These are phyloP conservation scores for Luffia ferchaultella DNA, from an alignment of 2,888 invertebrate species.

Conservation along the genomic window DNA sequence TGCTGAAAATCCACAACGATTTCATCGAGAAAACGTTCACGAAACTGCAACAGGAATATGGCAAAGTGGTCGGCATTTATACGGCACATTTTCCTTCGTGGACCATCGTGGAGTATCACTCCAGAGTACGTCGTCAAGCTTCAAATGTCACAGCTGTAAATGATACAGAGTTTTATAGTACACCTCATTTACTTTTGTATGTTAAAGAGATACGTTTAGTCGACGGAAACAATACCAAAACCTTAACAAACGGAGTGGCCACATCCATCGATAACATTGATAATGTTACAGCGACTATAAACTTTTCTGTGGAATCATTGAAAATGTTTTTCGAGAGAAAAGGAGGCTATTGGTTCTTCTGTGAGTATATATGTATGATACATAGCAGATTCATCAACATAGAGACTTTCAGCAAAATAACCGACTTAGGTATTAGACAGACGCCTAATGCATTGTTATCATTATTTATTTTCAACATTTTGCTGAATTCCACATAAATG, in stretches of 20 bases:
- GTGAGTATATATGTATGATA: constrained; percentile 25
- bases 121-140: constrained; percentile 35
- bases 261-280: background rate
- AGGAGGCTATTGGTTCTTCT: constrained; percentile 48
- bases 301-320: constrained; percentile 25
- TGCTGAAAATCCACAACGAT: constrained; percentile 68
- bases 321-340: constrained; percentile 29
- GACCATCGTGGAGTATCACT: constrained; percentile 30
- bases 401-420: too few relatives aligned
- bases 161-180: background rate
- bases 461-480: too few relatives aligned
- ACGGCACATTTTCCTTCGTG: constrained; percentile 66
- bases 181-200: constrained; percentile 23
- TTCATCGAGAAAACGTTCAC: constrained; percentile 63
- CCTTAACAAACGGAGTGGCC: constrained; percentile 15
- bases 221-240: constrained; percentile 15
- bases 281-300: constrained; percentile 22
- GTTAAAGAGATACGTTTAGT: constrained; percentile 18
- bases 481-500: too few relatives aligned
- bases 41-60: constrained; percentile 45
- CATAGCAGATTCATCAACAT: too few relatives aligned
- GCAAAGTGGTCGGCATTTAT: constrained; percentile 62
- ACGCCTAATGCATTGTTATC: too few relatives aligned
- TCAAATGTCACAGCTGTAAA: background rate
- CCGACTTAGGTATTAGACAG: too few relatives aligned